A percentile compares a stretch with the other conserved stretches of the same genome.
phyloP scores from a whole-genome alignment of 2,113 vertebrate genomes.

The Leucopternis melanops region DNA sequence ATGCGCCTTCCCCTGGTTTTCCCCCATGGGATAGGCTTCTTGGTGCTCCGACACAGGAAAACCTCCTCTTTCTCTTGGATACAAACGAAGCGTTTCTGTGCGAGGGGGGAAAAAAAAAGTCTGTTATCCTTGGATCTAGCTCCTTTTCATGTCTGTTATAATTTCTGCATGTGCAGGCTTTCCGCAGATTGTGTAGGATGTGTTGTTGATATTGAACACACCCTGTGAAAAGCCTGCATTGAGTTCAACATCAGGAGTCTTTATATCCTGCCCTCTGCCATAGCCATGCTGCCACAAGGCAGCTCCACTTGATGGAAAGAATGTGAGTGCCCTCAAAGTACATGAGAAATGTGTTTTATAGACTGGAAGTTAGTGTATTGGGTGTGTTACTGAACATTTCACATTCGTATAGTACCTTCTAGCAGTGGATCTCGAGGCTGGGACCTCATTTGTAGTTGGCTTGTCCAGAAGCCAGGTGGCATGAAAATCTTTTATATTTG shows the following conservation, averaged over 20 bases:
- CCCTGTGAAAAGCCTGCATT: background rate
- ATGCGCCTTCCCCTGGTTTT: background rate
- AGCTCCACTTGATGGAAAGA: background rate
- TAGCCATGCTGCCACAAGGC: rapidly evolving
- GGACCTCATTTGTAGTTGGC: background rate
- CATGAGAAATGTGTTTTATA: background rate
- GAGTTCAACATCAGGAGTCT: background rate
- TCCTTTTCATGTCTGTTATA: background rate
- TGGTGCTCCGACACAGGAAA: background rate
- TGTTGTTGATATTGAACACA: background rate
- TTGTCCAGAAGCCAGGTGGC: background rate
- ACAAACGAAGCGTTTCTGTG: background rate
- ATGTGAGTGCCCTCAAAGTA: background rate
- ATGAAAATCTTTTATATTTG: background rate
- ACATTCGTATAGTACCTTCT: rapidly evolving
- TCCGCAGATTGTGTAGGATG: background rate
- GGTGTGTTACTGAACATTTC: background rate
- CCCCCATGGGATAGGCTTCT: background rate
- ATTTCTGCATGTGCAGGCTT: background rate
- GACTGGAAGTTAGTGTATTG: background rate
- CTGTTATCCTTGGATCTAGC: background rate
- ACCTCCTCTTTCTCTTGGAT: background rate
- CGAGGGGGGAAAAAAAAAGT: background rate
- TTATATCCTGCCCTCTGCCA: background rate
- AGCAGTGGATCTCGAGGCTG: background rate